These are phyloP conservation scores for Cistogaster globosa DNA, from an alignment of 2,888 invertebrate genomes.

Conservation along the genomic window DNA sequence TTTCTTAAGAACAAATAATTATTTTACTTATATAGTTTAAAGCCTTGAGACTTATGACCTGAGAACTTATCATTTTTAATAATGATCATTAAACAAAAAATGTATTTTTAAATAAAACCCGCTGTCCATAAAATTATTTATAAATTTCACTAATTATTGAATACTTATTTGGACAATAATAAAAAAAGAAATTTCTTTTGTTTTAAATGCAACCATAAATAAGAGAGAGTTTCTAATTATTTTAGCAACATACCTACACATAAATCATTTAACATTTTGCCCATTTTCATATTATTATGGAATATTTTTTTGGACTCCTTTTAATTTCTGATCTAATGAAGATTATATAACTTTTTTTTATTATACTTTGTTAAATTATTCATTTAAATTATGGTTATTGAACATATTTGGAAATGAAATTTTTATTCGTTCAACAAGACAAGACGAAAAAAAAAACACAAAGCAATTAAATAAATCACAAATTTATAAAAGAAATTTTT, in stretches of 20 bases:
- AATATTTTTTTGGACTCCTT: neutral
- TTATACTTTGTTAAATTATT: constrained; percentile 24
- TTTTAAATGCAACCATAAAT: too few species aligned
- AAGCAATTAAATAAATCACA: constrained; percentile 13
- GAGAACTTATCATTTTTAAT: too few species aligned
- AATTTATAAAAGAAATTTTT: neutral
- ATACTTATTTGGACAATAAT: too few species aligned
- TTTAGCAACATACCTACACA: neutral
- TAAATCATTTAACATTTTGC: neutral
- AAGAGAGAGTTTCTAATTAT: too few species aligned
- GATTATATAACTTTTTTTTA: constrained; percentile 6
- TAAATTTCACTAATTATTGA: too few species aligned
- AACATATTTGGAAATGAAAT: constrained; percentile 33
- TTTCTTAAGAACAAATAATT: too few species aligned
- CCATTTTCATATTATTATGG: neutral
- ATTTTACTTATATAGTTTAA: too few species aligned
- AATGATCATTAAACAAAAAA: too few species aligned
- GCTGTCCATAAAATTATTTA: too few species aligned
- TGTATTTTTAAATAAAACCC: too few species aligned
- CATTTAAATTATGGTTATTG: constrained; percentile 3
- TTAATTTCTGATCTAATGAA: neutral
- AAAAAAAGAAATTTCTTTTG: too few species aligned
- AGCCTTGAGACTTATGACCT: too few species aligned
- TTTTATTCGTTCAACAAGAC: neutral
- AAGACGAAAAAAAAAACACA: constrained; percentile 38